phyloP scores from a whole-genome alignment of 2,797 vertebrate genomes.

The Lepilemur septentrionalis region DNA sequence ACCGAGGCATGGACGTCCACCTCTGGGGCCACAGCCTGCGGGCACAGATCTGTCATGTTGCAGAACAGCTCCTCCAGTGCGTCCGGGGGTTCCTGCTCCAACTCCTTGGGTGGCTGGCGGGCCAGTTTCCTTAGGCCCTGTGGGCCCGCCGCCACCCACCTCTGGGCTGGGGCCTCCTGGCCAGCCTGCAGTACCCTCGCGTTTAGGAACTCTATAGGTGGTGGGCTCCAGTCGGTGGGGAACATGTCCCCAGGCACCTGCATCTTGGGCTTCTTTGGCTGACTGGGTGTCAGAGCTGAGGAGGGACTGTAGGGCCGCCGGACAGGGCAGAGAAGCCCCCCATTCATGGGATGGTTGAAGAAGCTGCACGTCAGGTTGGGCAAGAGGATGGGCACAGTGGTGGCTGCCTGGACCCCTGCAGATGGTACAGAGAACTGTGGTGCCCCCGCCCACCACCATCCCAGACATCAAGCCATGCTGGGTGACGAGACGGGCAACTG shows the following conservation, averaged over 20 bases:
- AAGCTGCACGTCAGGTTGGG: not conserved
- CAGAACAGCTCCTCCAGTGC: not conserved
- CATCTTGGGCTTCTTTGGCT: conserved; percentile 43
- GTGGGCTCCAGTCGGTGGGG: conserved; percentile 69
- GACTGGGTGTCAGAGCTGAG: not conserved
- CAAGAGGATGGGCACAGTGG: not conserved
- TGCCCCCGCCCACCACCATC: not conserved
- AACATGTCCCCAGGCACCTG: not conserved
- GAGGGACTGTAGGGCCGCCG: not conserved
- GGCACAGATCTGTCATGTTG: not conserved
- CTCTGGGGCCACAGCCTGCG: not conserved
- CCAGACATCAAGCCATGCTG: not conserved
- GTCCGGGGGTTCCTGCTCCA: not conserved
- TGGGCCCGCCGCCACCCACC: rapidly evolving
- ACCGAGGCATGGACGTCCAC: rapidly evolving
- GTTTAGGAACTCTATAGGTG: conserved; percentile 63
- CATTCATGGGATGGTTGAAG: not conserved
- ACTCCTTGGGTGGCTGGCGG: rapidly evolving
- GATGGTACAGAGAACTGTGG: not conserved
- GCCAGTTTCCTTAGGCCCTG: not conserved
- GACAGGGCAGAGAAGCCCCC: not conserved
- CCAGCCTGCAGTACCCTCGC: rapidly evolving
- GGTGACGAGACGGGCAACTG: not conserved
- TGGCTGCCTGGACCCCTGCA: not conserved
- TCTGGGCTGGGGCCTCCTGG: not conserved